Evolutionary conservation across 2,888 invertebrate species (phyloP).

Genomic region (Caenorhabditis zanzibari): DNA sequence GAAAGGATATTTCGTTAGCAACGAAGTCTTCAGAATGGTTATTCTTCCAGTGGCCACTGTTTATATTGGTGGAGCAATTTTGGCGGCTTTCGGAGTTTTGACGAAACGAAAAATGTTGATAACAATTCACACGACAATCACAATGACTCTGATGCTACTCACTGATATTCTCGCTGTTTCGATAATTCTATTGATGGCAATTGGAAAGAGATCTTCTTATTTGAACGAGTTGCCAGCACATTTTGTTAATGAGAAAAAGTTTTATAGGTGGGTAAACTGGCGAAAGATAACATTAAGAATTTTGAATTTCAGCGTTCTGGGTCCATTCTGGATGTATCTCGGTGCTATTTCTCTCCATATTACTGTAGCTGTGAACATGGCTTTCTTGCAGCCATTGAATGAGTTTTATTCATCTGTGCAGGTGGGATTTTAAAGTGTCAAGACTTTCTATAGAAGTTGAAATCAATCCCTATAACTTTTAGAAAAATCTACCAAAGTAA

Average conservation of each 20-base stretch:
- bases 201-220: conserved; percentile 72
- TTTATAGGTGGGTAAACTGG: conserved; percentile 57
- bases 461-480: too few relatives aligned
- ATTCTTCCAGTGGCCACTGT: conserved; percentile 58
- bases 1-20: conserved; percentile 71
- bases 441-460: not conserved
- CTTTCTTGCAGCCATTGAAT: conserved; percentile 73
- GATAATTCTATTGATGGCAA: conserved; percentile 79
- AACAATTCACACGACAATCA: conserved; percentile 74
- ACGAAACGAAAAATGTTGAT: conserved; percentile 68
- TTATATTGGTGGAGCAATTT: conserved; percentile 63
- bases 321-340: conserved; percentile 83
- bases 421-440: conserved; percentile 7
- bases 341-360: conserved; percentile 81
- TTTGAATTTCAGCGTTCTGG: conserved; percentile 67
- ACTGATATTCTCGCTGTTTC: conserved; percentile 80
- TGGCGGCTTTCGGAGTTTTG: conserved; percentile 60
- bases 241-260: conserved; percentile 76
- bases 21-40: conserved; percentile 73
- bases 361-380: conserved; percentile 80
- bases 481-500: not conserved
- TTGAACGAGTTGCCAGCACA: conserved; percentile 68
- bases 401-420: conserved; percentile 50
- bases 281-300: not conserved
- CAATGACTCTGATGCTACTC: conserved; percentile 77